phyloP scores from a whole-genome alignment of 2,113 vertebrate genomes.

The Clupea harengus region DNA sequence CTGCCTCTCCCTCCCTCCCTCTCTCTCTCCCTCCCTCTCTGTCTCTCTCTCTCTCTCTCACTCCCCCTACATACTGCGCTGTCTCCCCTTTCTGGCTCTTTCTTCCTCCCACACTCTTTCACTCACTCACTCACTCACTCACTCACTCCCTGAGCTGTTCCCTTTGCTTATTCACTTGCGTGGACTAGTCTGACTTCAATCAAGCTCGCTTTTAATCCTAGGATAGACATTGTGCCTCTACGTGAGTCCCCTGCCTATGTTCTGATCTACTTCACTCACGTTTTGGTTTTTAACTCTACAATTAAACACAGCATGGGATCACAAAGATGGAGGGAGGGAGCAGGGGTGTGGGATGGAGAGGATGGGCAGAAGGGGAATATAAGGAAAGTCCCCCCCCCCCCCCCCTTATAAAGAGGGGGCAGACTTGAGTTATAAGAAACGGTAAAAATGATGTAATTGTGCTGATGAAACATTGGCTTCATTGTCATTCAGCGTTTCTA shows the following conservation, averaged over 20 bases:
- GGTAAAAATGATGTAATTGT: background rate
- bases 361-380: slow-evolving; percentile 29
- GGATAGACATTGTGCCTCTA: slow-evolving; percentile 56
- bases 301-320: slow-evolving; percentile 71
- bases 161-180: slow-evolving; percentile 4
- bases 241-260: slow-evolving; percentile 57
- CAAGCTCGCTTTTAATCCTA: slow-evolving; percentile 63
- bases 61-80: slow-evolving; percentile 36
- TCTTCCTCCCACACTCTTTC: slow-evolving; percentile 45
- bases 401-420: background rate
- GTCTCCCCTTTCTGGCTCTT: slow-evolving; percentile 45
- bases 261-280: slow-evolving; percentile 72
- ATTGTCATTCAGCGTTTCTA: background rate
- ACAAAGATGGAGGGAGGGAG: slow-evolving; percentile 41
- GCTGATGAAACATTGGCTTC: slow-evolving; percentile 11
- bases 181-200: slow-evolving; percentile 66
- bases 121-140: slow-evolving; percentile 28
- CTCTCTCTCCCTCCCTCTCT: slow-evolving; percentile 42
- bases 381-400: slow-evolving; percentile 37
- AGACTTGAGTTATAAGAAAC: background rate
- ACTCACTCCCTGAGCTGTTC: background rate
- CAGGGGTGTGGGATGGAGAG: background rate
- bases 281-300: slow-evolving; percentile 64
- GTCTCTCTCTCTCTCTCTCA: slow-evolving; percentile 37
- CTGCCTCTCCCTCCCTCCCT: slow-evolving; percentile 48